phyloP scores from a whole-genome alignment of 2,888 invertebrate genomes.

The Acrobasis suavella region DNA sequence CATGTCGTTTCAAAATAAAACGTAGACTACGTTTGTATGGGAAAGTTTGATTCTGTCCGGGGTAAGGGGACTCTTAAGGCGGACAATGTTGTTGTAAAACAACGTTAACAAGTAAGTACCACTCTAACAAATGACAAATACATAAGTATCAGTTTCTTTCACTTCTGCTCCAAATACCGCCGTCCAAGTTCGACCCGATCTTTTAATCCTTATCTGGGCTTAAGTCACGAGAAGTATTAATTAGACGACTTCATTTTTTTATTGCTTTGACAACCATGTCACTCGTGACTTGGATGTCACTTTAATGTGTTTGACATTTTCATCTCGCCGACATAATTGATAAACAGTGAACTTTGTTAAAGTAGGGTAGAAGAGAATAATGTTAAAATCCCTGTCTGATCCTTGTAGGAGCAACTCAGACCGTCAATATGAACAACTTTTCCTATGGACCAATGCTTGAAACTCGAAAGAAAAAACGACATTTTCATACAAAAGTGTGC shows the following conservation, averaged over 20 bases:
- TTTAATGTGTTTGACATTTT: conserved; percentile 63
- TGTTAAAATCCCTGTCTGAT: no score
- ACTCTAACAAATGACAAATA: neutral
- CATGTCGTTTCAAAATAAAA: no score
- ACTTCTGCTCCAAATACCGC: conserved; percentile 18
- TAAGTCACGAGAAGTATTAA: conserved; percentile 39
- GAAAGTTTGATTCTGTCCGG: no score
- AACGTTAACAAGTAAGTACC: neutral
- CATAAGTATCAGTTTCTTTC: conserved; percentile 4
- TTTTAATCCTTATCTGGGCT: conserved; percentile 29
- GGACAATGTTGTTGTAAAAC: no score
- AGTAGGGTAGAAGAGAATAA: neutral
- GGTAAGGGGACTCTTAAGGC: no score
- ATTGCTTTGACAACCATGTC: conserved; percentile 37
- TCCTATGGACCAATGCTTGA: no score
- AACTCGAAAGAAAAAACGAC: no score
- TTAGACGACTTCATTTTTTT: conserved; percentile 39
- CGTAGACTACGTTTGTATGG: no score
- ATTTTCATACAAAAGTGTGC: no score
- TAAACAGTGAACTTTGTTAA: conserved; percentile 15
- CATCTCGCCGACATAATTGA: conserved; percentile 31
- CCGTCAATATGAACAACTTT: no score
- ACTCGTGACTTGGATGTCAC: conserved; percentile 53
- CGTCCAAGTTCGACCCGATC: neutral
- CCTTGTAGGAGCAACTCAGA: no score